These are phyloP conservation scores for Tenualosa ilisha DNA, from an alignment of 2,797 vertebrate species.

Conservation along the genomic window DNA sequence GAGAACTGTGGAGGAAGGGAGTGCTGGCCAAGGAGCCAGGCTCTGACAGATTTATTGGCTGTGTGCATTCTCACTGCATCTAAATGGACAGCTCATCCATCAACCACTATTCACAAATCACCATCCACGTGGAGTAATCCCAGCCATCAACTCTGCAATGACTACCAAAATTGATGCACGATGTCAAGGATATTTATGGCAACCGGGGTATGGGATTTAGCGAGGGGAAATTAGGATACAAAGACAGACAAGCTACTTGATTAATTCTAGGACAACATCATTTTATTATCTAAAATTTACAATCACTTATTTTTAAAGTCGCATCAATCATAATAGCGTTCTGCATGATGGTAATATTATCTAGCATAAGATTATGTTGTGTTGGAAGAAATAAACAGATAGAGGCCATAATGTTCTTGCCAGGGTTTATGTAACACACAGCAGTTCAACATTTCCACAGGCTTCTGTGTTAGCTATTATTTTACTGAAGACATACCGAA, in stretches of 20 bases:
- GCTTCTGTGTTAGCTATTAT: no score
- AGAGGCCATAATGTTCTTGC: not conserved
- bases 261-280: not conserved
- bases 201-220: not conserved
- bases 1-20: no score
- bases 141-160: not conserved
- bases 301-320: not conserved
- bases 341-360: not conserved
- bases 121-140: not conserved
- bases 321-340: not conserved
- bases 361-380: not conserved
- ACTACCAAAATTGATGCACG: not conserved
- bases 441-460: no score
- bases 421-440: no score
- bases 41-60: constrained; percentile 15
- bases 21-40: not conserved
- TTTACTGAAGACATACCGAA: no score
- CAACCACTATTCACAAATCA: constrained; percentile 23
- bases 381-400: not conserved
- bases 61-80: constrained; percentile 27
- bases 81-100: constrained; percentile 15
- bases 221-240: not conserved
- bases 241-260: not conserved
- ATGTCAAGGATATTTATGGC: constrained; percentile 6
- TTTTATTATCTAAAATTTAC: not conserved